Conservation (phyloP, 2,113 vertebrate species). For the Limanda limanda region DNA sequence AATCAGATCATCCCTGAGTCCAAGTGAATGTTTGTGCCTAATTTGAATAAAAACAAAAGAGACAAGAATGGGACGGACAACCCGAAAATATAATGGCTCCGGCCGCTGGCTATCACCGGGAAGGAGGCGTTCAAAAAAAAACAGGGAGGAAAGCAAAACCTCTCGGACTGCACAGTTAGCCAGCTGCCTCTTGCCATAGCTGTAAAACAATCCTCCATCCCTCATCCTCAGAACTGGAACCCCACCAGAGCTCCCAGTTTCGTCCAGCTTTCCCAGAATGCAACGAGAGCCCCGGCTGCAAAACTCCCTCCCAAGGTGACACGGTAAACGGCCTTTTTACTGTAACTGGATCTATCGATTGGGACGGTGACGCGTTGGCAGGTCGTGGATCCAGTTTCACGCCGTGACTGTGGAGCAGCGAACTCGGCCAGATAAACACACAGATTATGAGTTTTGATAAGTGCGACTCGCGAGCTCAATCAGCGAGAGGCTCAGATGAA, state of each 20-base stretch:
- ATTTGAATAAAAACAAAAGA: too few relatives aligned
- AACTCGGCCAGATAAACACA: constrained; percentile 46
- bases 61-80: neutral
- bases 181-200: neutral
- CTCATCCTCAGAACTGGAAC: constrained; percentile 18
- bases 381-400: constrained; percentile 36
- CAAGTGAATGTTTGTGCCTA: too few relatives aligned
- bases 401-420: constrained; percentile 50
- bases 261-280: constrained; percentile 52
- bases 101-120: too few relatives aligned
- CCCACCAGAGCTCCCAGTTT: neutral
- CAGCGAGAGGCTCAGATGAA: neutral
- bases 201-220: constrained; percentile 20
- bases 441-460: constrained; percentile 66
- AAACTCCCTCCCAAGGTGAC: constrained; percentile 32
- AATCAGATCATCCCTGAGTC: too few relatives aligned
- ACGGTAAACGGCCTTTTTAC: constrained; percentile 56
- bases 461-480: neutral
- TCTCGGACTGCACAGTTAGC: neutral
- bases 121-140: too few relatives aligned
- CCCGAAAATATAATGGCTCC: neutral
- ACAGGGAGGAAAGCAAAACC: neutral
- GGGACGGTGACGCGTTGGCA: constrained; percentile 33
- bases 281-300: constrained; percentile 28
- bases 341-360: constrained; percentile 63